Base-by-base conservation (phyloP, 2,888 invertebrate genomes). In the Melangyna quadrimaculata region DNA sequence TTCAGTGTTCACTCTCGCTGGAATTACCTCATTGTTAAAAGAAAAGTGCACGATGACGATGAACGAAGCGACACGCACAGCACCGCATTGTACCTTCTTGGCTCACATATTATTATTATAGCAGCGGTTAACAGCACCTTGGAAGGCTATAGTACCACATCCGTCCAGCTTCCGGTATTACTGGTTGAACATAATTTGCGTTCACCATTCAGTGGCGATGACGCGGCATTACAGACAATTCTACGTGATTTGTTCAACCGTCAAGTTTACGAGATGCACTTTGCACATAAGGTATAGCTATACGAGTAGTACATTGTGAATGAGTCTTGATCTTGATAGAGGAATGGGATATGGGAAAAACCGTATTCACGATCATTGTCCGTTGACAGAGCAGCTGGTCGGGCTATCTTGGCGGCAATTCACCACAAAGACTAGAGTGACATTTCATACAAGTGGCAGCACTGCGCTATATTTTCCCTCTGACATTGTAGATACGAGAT, bases 11-110 rank as follows among this genome's bases (percentile, higher is more conserved):
- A 78, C 48, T 73, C 19, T 51, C 65, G 65, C 32, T 35, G 27
- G 59, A 53, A 78, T 82, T 78, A 77, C 72, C 73, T 73, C 67
- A 78, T 73, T 78, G 53, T 57, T 43, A 61, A 61, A 82, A 57
- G 57, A 72, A 65, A 70, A 70, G 37, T 55, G 35, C 48, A 65
- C 55, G 1, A 53, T 9, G 27, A 45, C 24, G 1, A 53, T 9
- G 27, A 45, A n/a, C 35, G 9, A n/a, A 19, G 27, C 27, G 32
- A 3, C 19, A 3, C 19, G 32, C 45, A 48, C 6, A 43, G 12
- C 5, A 27, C 53, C 40, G n/a, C n/a, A 71, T 71, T 77, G 78
- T 51, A 24, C 35, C n/a, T n/a, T n/a, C n/a, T 67, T 57, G 29
- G 48, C 14, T 55, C 55, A 37, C 27, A 80, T 45, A 65, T 57